phyloP scores from a whole-genome alignment of 2,797 vertebrate species.

The Argya squamiceps region DNA sequence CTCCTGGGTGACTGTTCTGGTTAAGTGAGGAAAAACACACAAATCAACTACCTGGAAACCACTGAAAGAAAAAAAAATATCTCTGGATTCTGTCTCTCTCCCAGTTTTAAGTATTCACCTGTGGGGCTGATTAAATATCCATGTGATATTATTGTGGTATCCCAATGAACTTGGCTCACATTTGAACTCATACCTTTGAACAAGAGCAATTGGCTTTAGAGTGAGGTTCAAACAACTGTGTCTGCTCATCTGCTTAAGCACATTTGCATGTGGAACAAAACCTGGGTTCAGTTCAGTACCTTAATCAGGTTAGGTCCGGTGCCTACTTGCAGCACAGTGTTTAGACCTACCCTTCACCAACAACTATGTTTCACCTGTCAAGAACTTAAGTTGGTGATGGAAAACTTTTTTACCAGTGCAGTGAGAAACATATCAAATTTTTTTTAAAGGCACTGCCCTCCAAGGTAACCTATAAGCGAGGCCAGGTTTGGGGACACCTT shows the following conservation, averaged over 20 bases:
- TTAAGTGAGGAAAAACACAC: neutral
- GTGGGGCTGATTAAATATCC: neutral
- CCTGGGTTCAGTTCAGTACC: neutral
- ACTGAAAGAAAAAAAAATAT: neutral
- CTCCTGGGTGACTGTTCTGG: neutral
- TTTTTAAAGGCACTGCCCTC: neutral
- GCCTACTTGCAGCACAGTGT: neutral
- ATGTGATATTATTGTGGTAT: neutral
- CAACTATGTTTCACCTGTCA: neutral
- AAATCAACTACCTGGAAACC: neutral
- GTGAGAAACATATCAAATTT: neutral
- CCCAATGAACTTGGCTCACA: neutral
- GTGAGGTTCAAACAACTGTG: neutral
- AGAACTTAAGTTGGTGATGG: neutral
- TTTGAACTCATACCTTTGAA: neutral
- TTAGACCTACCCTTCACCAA: neutral
- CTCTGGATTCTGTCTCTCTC: neutral
- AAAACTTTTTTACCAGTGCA: neutral
- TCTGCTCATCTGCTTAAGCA: neutral
- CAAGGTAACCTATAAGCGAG: rapidly evolving
- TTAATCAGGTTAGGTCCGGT: neutral
- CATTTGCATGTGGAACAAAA: neutral
- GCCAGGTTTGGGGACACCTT: neutral
- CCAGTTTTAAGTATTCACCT: neutral
- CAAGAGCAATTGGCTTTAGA: neutral